Percentiles rank a stretch among this genome's conserved stretches.
Conservation (phyloP, 1,140 invertebrate species). For the Trinorchestia longiramus region DNA sequence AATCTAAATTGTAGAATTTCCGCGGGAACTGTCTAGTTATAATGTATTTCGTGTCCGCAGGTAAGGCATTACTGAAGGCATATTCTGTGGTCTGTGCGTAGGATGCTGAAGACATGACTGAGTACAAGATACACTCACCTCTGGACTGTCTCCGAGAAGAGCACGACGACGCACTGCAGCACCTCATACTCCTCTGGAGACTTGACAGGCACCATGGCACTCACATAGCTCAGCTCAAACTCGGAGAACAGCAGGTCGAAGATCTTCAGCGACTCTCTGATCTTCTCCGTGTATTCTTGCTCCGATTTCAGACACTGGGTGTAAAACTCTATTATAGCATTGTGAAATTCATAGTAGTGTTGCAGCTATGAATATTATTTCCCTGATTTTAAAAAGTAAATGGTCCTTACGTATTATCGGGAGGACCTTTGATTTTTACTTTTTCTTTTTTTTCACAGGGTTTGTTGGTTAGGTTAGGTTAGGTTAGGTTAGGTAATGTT, state of each 20-base stretch:
- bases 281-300: constrained; percentile 79
- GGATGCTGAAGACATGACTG: background rate
- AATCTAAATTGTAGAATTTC: no score
- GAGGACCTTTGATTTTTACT: no score
- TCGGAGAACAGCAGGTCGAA: constrained; percentile 97
- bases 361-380: background rate
- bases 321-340: background rate
- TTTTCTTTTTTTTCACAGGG: no score
- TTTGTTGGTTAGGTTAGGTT: no score
- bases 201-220: constrained; percentile 99
- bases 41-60: no score
- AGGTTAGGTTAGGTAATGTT: no score
- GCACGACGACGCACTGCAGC: constrained; percentile 93
- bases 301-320: constrained; percentile 74
- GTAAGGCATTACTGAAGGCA: no score
- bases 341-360: background rate
- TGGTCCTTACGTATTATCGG: no score
- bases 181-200: constrained; percentile 95
- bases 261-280: constrained; percentile 89
- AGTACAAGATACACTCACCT: constrained; percentile 70
- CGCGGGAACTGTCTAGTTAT: no score
- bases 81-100: no score
- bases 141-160: constrained; percentile 96
- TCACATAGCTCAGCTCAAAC: constrained; percentile 98
- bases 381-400: no score